Percentiles rank a stretch among this genome's conserved stretches.
Evolutionary conservation across 2,113 vertebrate species (phyloP).

Genomic region (Podarcis raffonei): DNA sequence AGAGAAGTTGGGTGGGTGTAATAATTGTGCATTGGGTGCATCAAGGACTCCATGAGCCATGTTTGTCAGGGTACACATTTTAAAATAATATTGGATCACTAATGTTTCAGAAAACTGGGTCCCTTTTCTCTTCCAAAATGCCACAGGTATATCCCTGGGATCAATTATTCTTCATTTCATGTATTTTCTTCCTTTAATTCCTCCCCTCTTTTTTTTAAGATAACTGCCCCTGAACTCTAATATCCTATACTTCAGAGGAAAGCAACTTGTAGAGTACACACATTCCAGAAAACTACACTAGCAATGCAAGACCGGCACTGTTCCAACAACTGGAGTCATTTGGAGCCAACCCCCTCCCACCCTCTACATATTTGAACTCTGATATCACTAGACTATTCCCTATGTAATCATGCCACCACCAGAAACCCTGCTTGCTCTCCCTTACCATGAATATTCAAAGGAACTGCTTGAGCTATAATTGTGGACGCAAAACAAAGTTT

Average conservation of each 20-base stretch:
- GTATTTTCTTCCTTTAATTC: too few relatives aligned
- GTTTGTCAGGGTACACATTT: not conserved
- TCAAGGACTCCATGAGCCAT: not conserved
- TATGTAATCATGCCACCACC: slow-evolving; percentile 44
- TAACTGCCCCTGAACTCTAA: not conserved
- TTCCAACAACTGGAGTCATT: slow-evolving; percentile 38
- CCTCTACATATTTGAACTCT: slow-evolving; percentile 44
- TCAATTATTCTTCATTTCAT: not conserved
- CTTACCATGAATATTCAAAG: slow-evolving; percentile 7
- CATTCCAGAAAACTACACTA: not conserved
- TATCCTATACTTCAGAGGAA: not conserved
- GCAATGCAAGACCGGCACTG: slow-evolving; percentile 13
- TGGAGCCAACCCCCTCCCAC: slow-evolving; percentile 33
- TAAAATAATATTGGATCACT: not conserved
- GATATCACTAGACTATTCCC: slow-evolving; percentile 51
- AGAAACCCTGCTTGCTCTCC: slow-evolving; percentile 32
- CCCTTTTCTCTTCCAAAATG: not conserved
- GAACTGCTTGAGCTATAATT: not conserved
- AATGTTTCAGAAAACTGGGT: not conserved
- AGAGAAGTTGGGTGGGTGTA: not conserved
- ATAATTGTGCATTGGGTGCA: not conserved
- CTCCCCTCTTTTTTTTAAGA: not conserved
- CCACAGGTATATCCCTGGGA: not conserved
- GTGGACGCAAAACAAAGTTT: slow-evolving; percentile 6
- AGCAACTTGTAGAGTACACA: slow-evolving; percentile 25